phyloP scores from a whole-genome alignment of 1,140 invertebrate genomes.

The Bombus cullumanus region DNA sequence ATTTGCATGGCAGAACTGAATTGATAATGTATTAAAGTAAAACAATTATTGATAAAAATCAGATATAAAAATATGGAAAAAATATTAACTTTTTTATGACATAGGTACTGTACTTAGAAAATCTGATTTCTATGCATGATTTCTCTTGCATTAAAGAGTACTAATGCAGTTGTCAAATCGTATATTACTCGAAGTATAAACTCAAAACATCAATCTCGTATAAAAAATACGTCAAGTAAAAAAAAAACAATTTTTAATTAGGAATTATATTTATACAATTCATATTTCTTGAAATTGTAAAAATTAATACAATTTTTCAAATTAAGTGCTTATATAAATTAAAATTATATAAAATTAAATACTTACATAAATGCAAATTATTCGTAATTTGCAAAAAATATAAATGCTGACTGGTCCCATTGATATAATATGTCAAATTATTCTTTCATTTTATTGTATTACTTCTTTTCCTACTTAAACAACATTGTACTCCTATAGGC shows the following conservation, averaged over 20 bases:
- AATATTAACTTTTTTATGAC: background rate
- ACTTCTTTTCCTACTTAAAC: background rate
- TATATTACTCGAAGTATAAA: background rate
- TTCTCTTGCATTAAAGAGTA: background rate
- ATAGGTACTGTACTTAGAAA: background rate
- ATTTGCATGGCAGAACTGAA: slow-evolving; percentile 31
- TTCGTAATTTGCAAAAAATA: background rate
- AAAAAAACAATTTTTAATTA: background rate
- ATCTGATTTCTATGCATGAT: background rate
- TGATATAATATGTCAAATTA: background rate
- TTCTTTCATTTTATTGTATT: background rate
- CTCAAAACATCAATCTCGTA: background rate
- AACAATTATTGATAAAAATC: background rate
- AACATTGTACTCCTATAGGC: slow-evolving; percentile 28
- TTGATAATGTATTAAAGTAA: slow-evolving; percentile 19
- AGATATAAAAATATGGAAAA: background rate
- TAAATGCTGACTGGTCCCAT: slow-evolving; percentile 6
- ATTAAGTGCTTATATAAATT: background rate
- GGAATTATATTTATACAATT: slow-evolving; percentile 8
- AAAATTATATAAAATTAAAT: background rate
- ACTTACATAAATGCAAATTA: slow-evolving; percentile 25
- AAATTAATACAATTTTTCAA: background rate
- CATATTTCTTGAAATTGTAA: background rate
- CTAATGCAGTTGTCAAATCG: background rate
- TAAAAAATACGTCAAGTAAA: background rate